A percentile compares a stretch with the other conserved stretches of the same genome.
These are phyloP conservation scores for Xenopus petersii DNA, from an alignment of 2,797 vertebrate genomes.

Conservation along the genomic window DNA sequence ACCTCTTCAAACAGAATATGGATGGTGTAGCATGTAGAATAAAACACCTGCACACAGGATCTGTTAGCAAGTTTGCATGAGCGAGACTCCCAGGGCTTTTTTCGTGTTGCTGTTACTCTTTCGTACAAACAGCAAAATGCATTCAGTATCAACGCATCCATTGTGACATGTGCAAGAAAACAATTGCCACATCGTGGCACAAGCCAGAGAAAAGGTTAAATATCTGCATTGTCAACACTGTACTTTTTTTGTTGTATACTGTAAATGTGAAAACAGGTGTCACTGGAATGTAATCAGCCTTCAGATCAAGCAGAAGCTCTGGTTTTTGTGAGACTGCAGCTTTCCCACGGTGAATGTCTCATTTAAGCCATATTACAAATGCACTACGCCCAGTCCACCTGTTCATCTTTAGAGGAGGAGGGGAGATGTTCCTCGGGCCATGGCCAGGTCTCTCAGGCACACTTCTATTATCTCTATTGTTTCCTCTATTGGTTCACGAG, in stretches of 20 bases:
- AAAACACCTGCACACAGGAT: no score
- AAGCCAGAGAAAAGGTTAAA: slow-evolving; percentile 13
- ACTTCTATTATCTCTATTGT: slow-evolving; percentile 63
- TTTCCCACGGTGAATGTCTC: slow-evolving; percentile 69
- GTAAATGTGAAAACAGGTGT: slow-evolving; percentile 33
- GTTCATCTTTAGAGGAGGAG: slow-evolving; percentile 63
- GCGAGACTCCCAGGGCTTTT: no score
- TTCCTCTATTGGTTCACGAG: slow-evolving; percentile 73
- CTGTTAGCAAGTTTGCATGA: no score
- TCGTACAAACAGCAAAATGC: no score
- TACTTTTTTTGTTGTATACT: slow-evolving; percentile 1
- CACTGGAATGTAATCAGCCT: slow-evolving; percentile 33
- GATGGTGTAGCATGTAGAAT: no score
- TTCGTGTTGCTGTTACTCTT: no score
- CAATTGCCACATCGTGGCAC: not conserved
- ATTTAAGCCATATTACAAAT: slow-evolving; percentile 53
- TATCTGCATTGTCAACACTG: not conserved
- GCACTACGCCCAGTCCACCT: slow-evolving; percentile 68
- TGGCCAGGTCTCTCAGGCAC: slow-evolving; percentile 69
- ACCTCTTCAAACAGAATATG: no score
- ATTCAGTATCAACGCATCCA: no score
- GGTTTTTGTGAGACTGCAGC: slow-evolving; percentile 38
- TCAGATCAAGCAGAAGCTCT: slow-evolving; percentile 23
- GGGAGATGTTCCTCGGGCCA: slow-evolving; percentile 66
- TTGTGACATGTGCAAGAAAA: not conserved